Evolutionary conservation across 35 echinoderm and acorn worm species (phyloP).

Genomic region (Eucidaris tribuloides): DNA sequence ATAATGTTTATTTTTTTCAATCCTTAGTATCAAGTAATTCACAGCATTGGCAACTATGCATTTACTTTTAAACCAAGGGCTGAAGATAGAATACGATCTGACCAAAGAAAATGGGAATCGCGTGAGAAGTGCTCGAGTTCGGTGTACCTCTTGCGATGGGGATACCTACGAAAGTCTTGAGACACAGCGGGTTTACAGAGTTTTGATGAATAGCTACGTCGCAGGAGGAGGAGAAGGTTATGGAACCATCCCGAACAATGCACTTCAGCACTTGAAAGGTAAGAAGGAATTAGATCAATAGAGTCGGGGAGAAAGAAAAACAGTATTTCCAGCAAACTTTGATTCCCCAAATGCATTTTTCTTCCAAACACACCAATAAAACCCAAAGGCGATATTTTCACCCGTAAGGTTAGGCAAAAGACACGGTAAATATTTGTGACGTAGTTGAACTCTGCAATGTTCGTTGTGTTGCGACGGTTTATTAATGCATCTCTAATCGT

Average conservation of each 20-base stretch:
- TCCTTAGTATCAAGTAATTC: background rate
- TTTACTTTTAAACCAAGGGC: slow-evolving; percentile 21
- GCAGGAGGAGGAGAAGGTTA: slow-evolving; percentile 74
- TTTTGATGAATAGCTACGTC: slow-evolving; percentile 63
- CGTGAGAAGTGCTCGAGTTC: slow-evolving; percentile 34
- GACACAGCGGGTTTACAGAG: slow-evolving; percentile 37
- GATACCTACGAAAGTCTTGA: slow-evolving; percentile 58
- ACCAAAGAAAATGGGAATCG: slow-evolving; percentile 29
- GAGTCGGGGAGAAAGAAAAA: no score
- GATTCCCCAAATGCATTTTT: no score
- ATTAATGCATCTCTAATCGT: no score
- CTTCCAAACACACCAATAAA: no score
- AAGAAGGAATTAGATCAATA: no score
- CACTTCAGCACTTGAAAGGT: slow-evolving; percentile 55
- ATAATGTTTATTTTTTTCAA: background rate
- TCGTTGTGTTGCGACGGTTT: no score
- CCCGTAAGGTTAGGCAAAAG: no score
- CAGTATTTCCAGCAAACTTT: no score
- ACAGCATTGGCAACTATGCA: background rate
- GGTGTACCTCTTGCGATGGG: slow-evolving; percentile 51
- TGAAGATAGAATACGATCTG: slow-evolving; percentile 54
- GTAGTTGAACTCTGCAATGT: no score
- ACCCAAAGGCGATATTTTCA: no score
- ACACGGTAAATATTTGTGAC: no score
- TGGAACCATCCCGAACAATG: slow-evolving; percentile 39